Base-by-base conservation (phyloP, 2,888 invertebrate genomes). In the Invenusta paracnida region DNA sequence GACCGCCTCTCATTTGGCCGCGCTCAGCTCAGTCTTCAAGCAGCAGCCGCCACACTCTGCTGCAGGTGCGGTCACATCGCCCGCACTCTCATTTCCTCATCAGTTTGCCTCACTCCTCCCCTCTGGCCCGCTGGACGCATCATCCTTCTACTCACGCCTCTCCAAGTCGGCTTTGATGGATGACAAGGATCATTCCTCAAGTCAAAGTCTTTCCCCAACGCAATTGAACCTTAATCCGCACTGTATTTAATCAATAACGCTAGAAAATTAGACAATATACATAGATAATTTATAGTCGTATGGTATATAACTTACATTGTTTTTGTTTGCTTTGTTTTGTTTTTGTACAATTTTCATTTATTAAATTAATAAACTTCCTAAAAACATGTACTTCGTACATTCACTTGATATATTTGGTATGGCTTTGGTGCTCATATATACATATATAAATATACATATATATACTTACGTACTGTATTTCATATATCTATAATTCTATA, bases 181-280 rank as follows among this genome's bases (percentile, higher is more conserved):
- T 2, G 73, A 73, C 11, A 73, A 73, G 73, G 17, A 13, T 23
- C n/a, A n/a, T n/a, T 73, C 73, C 73, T 23, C 73, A 23, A 73
- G 25, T 73, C 73, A 23, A 5, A 73, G 73, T 23, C 73, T 13
- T 73, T 73, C 73, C 2, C 73, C 73, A 73, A 25, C 25, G 5
- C 11, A 73, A 5, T 2, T 73, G 17, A 23, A 73, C 27, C 5
- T 13, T 23, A 13, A 73, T 25, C 73, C 5, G 25, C 73, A 73
- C 2, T 73, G 73, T 73, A 73, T 73, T 73, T 73, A 73, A 25
- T n/a, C n/a, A n/a, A n/a, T n/a, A n/a, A n/a, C n/a, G n/a, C n/a
- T n/a, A n/a, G n/a, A n/a, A n/a, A n/a, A n/a, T n/a, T n/a, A n/a
- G n/a, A n/a, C n/a, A n/a, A n/a, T n/a, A n/a, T n/a, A n/a, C n/a